phyloP scores from a whole-genome alignment of 2,888 invertebrate species.

The Allacma fusca region DNA sequence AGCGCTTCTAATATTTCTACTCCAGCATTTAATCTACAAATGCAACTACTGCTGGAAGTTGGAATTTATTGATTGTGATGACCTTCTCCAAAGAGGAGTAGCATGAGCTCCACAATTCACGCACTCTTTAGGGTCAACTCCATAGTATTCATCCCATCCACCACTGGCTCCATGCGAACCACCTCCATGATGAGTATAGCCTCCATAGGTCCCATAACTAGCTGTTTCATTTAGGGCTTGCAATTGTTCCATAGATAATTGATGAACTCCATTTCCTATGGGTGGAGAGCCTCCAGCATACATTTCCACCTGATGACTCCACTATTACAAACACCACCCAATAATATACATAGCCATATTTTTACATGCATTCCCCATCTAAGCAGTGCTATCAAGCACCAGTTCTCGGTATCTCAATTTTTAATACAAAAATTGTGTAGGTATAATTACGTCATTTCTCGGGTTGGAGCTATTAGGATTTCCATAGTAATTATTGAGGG shows the following conservation, averaged over 20 bases:
- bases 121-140: slow-evolving; percentile 65
- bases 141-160: slow-evolving; percentile 50
- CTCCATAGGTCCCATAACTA: slow-evolving; percentile 32
- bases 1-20: neutral
- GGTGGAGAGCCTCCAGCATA: slow-evolving; percentile 34
- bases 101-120: slow-evolving; percentile 69
- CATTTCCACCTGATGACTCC: slow-evolving; percentile 38
- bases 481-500: slow-evolving; percentile 37
- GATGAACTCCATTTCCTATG: slow-evolving; percentile 32
- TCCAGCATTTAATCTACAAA: slow-evolving; percentile 18
- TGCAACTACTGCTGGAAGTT: slow-evolving; percentile 35
- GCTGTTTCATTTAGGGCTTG: slow-evolving; percentile 34
- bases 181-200: slow-evolving; percentile 35
- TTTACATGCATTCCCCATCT: no score
- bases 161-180: slow-evolving; percentile 10
- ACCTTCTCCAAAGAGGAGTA: slow-evolving; percentile 69
- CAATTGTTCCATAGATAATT: slow-evolving; percentile 40
- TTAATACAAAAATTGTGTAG: neutral
- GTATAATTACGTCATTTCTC: slow-evolving; percentile 42
- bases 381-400: neutral
- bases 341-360: neutral
- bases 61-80: slow-evolving; percentile 45
- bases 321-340: slow-evolving; percentile 27
- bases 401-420: neutral
- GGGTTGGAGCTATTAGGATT: slow-evolving; percentile 40